phyloP scores from a whole-genome alignment of 2,888 invertebrate genomes.

The Oxystoma pomonae region DNA sequence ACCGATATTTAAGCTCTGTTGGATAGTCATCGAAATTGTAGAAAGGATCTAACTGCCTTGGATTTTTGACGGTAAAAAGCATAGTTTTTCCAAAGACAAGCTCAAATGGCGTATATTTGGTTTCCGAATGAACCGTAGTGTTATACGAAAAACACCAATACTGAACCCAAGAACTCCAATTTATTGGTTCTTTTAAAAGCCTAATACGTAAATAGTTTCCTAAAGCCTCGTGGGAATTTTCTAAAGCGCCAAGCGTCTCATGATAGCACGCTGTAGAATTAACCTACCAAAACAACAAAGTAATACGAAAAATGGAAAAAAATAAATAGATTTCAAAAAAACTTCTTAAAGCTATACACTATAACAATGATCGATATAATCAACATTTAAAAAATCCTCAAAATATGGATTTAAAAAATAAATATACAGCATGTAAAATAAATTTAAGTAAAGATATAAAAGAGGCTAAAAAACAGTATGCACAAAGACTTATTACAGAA shows the following conservation, averaged over 20 bases:
- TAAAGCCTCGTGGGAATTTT: not conserved
- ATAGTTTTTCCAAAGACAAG: not conserved
- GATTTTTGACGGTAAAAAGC: not conserved
- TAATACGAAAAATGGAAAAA: too few relatives aligned
- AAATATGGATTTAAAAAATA: too few relatives aligned
- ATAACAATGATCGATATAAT: too few relatives aligned
- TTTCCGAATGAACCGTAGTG: not conserved
- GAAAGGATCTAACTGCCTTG: too few relatives aligned
- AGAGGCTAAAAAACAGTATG: too few relatives aligned
- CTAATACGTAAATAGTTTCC: not conserved
- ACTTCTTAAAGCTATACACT: too few relatives aligned
- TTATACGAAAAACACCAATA: not conserved
- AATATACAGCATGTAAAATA: too few relatives aligned
- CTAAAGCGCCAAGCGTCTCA: not conserved
- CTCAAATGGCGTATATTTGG: conserved; percentile 2
- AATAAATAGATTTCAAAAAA: too few relatives aligned
- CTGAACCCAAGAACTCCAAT: not conserved
- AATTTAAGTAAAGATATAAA: too few relatives aligned
- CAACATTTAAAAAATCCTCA: too few relatives aligned
- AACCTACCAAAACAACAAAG: too few relatives aligned
- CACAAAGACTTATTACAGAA: too few relatives aligned
- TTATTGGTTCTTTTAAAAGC: not conserved
- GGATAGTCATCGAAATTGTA: not conserved
- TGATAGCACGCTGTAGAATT: not conserved
- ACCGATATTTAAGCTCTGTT: not conserved